phyloP scores from a whole-genome alignment of 2,888 invertebrate genomes.

The Ligdia adustata region DNA sequence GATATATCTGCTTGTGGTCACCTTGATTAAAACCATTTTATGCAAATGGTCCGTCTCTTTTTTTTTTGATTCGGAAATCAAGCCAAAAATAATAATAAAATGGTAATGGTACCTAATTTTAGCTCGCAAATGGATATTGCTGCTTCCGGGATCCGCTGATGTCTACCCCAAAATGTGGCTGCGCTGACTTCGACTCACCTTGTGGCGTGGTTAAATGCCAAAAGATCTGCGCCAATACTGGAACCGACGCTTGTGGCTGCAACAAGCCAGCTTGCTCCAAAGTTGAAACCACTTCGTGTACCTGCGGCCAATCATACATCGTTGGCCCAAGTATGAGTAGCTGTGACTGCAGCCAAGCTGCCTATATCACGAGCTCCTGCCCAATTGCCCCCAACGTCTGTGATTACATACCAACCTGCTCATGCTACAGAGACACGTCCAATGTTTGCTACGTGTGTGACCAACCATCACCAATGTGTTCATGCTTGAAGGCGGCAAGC shows the following conservation, averaged over 20 bases:
- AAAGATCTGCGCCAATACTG: constrained; percentile 1
- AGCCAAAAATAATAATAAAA: constrained; percentile 1
- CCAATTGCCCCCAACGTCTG: constrained; percentile 8
- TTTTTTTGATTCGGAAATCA: too few relatives aligned
- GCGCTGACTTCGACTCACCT: constrained; percentile 18
- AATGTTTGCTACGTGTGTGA: constrained; percentile 36
- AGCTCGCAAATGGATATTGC: constrained; percentile 47
- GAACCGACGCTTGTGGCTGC: not conserved
- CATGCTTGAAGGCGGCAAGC: constrained; percentile 33
- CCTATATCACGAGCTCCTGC: too few relatives aligned
- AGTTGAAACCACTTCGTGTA: too few relatives aligned
- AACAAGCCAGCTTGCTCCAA: not conserved
- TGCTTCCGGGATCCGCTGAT: constrained; percentile 45
- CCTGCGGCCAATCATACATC: too few relatives aligned
- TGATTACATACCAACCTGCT: constrained; percentile 11
- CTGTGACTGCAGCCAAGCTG: not conserved
- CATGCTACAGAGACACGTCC: constrained; percentile 30
- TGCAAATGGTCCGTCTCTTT: too few relatives aligned
- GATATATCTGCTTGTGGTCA: too few relatives aligned
- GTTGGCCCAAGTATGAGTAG: not conserved
- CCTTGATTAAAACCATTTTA: too few relatives aligned
- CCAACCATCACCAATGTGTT: constrained; percentile 28
- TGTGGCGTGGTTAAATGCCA: constrained; percentile 24
- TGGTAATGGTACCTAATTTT: not conserved
- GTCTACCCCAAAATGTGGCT: constrained; percentile 28